phyloP scores from a whole-genome alignment of 2,888 invertebrate genomes.

The Tachystola acroxantha region DNA sequence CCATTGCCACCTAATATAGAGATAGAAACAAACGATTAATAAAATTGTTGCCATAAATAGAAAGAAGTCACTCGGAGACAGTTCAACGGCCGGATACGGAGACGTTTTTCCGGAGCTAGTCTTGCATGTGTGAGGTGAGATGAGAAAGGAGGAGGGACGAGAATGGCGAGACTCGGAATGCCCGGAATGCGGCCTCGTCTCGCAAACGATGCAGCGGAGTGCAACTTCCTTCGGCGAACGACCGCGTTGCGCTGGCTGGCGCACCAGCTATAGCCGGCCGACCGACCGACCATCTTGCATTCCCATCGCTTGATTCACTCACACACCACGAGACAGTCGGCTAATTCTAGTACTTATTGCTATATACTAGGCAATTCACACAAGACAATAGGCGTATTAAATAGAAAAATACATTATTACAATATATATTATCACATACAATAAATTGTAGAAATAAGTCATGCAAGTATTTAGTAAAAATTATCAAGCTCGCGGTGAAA shows the following conservation, averaged over 20 bases:
- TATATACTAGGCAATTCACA: slow-evolving; percentile 1
- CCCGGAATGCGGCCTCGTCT: slow-evolving; percentile 49
- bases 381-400: background rate
- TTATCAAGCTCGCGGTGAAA: background rate
- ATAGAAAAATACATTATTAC: background rate
- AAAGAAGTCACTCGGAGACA: background rate
- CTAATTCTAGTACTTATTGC: slow-evolving; percentile 3
- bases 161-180: slow-evolving; percentile 44
- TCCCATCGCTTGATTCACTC: slow-evolving; percentile 37
- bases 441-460: too few relatives aligned
- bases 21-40: too few relatives aligned
- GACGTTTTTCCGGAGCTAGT: slow-evolving; percentile 18
- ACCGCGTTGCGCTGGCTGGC: slow-evolving; percentile 41
- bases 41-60: background rate
- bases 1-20: too few relatives aligned
- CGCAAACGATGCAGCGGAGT: slow-evolving; percentile 35
- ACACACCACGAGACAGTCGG: slow-evolving; percentile 1
- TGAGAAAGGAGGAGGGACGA: slow-evolving; percentile 19
- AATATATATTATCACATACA: background rate
- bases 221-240: slow-evolving; percentile 46
- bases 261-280: slow-evolving; percentile 15
- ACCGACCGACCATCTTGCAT: slow-evolving; percentile 25
- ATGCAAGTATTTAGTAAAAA: too few relatives aligned
- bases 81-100: slow-evolving; percentile 15
- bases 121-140: slow-evolving; percentile 3